Evolutionary conservation across 2,113 vertebrate genomes (phyloP).

Genomic region (Phycodurus eques): DNA sequence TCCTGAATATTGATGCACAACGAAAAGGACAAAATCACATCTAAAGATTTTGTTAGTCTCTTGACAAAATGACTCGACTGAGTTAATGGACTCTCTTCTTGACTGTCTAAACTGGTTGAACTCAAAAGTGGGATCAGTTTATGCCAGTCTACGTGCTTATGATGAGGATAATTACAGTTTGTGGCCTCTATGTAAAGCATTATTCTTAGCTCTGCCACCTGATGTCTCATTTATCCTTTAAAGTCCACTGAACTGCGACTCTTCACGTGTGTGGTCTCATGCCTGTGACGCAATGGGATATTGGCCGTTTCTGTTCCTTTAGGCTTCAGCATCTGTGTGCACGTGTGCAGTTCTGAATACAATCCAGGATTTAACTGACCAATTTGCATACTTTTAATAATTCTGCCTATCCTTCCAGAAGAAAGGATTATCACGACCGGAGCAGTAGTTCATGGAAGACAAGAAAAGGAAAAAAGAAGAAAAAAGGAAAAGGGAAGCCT

Average conservation of each 20-base stretch:
- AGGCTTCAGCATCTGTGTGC: not conserved
- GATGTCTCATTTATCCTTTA: constrained; percentile 31
- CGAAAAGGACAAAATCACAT: constrained; percentile 3
- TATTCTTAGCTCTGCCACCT: constrained; percentile 30
- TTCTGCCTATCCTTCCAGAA: constrained; percentile 55
- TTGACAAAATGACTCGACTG: constrained; percentile 3
- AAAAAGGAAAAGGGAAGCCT: constrained; percentile 98
- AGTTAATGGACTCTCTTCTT: constrained; percentile 1
- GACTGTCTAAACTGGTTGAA: constrained; percentile 20
- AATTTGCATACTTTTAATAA: constrained; percentile 6
- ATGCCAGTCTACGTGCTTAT: constrained; percentile 7
- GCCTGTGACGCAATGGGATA: not conserved
- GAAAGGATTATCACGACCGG: constrained; percentile 94
- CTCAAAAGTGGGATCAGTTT: constrained; percentile 15
- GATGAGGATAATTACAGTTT: constrained; percentile 25
- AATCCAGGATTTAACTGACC: not conserved
- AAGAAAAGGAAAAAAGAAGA: constrained; percentile 99
- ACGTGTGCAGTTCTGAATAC: not conserved
- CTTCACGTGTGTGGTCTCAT: constrained; percentile 7
- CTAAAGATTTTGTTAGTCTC: not conserved
- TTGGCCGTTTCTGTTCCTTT: not conserved
- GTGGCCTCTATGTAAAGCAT: constrained; percentile 20
- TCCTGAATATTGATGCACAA: not conserved
- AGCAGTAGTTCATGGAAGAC: constrained; percentile 99
- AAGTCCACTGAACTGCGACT: constrained; percentile 7